Conservation (phyloP, 2,797 vertebrate genomes). For the Borostomias antarcticus region DNA sequence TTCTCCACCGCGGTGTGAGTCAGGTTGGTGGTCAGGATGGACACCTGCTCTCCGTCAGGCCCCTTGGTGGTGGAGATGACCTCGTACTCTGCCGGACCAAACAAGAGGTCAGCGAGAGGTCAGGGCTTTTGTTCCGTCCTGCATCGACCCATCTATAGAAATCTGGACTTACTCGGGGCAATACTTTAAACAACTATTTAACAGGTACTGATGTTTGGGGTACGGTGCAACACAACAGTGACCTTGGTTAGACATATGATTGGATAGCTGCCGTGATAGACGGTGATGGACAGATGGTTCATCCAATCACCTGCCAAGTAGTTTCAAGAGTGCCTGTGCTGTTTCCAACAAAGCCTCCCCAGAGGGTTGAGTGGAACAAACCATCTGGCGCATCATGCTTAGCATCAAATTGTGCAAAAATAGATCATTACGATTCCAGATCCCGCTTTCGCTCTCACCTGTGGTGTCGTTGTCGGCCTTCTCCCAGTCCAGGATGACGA, state of each 20-base stretch:
- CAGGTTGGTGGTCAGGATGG: conserved; percentile 89
- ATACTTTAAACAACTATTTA: too few species aligned
- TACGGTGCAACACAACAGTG: too few species aligned
- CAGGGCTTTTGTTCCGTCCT: neutral
- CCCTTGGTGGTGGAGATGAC: conserved; percentile 90
- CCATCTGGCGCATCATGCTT: too few species aligned
- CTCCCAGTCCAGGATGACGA: conserved; percentile 92
- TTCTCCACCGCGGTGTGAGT: conserved; percentile 94
- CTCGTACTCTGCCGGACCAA: conserved; percentile 85
- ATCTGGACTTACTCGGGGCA: too few species aligned
- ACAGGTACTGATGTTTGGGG: too few species aligned
- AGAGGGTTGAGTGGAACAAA: too few species aligned
- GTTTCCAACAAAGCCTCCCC: too few species aligned
- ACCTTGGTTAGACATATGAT: too few species aligned
- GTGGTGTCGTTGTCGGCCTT: conserved; percentile 89
- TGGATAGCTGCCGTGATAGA: too few species aligned
- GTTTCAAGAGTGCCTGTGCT: too few species aligned
- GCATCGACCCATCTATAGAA: neutral
- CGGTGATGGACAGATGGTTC: too few species aligned
- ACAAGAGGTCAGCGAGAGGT: neutral
- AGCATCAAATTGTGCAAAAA: neutral
- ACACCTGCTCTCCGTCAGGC: conserved; percentile 83
- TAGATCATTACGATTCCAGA: neutral
- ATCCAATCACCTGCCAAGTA: too few species aligned
- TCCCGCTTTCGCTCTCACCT: conserved; percentile 63